Base-by-base conservation (phyloP, 2,797 vertebrate genomes). In the Gymnoscopelus braueri region DNA sequence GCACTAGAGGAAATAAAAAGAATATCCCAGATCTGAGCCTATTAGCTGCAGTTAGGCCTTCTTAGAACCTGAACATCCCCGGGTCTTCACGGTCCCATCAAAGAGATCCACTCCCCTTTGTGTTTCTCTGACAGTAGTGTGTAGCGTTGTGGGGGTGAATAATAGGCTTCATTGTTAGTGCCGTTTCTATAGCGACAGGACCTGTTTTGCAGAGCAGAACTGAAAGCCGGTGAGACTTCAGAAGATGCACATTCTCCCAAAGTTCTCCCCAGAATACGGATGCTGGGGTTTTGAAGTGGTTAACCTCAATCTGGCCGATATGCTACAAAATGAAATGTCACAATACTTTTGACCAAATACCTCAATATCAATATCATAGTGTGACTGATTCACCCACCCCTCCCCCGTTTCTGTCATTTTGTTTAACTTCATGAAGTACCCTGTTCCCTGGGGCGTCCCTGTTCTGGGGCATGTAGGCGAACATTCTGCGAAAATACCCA, bases 111-210 rank as follows among this genome's bases (percentile, higher is more conserved):
- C 67, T 70, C 39, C 50, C 67, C 69, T 86, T 85, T 85, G 84
- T 88, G 73, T 85, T 85, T 81, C 7, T 68, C 57, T 2, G 15
- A 71, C 67, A 7, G 26, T 3, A 12, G 65, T 13, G 48, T 65
- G 75, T 80, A 58, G 14, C 72, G 74, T 87, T 76, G 79, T 80
- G 65, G 67, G 52, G 67, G 74, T 80, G 79, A 86, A 87, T 86
- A 87, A 85, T 75, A 74, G 70, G 73, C 63, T 72, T 82, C 78
- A 80, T 90, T 88, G 89, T 83, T 77, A 75, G 71, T 51, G 48
- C 79, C 47, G 91, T 93, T 90, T 75, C 91, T 83, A 91, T 93
- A 69, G 91, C 84, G 90, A 92, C 91, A 75, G 26, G 47, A 74
- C 7, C 5, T 77, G 72, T 87, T 19, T 86, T 83, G 62, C 62